A percentile compares a stretch with the other conserved stretches of the same genome.
These are phyloP conservation scores for Falco columbarius DNA, from an alignment of 2,797 vertebrate species.

Conservation along the genomic window DNA sequence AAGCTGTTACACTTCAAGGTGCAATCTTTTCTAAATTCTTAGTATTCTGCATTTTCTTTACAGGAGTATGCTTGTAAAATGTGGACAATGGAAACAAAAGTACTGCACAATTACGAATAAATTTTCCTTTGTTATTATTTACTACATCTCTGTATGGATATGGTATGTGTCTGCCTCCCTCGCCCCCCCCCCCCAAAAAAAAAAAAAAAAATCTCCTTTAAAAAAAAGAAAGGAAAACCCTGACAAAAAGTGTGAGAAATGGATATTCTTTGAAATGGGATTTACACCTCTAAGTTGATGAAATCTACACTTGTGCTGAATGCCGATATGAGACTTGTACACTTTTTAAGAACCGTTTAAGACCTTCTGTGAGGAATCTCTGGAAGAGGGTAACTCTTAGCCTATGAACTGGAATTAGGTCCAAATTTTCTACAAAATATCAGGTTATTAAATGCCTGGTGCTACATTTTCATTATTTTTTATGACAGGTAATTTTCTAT, in stretches of 20 bases:
- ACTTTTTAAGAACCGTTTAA: not conserved
- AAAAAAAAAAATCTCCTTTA: not conserved
- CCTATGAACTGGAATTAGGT: not conserved
- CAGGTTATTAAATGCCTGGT: not conserved
- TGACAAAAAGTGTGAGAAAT: not conserved
- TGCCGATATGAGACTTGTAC: not conserved
- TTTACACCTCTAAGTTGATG: not conserved
- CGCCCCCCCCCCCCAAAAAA: too few species aligned
- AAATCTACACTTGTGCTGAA: not conserved
- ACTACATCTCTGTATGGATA: not conserved
- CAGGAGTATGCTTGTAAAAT: not conserved
- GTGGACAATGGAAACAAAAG: not conserved
- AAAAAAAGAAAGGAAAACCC: not conserved
- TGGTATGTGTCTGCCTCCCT: fast-evolving
- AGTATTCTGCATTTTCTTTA: not conserved
- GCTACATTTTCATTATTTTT: not conserved
- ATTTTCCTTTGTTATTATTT: not conserved
- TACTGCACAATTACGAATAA: not conserved
- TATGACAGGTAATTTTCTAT: not conserved
- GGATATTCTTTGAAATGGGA: not conserved
- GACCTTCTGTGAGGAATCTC: not conserved
- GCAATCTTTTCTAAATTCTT: not conserved
- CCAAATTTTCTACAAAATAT: not conserved
- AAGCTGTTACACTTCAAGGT: not conserved
- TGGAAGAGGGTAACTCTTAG: not conserved